Evolutionary conservation across 2,888 invertebrate genomes (phyloP), one percentile per base, ranked within the genome.

Genomic region (Nemotelus nigrinus): DNA sequence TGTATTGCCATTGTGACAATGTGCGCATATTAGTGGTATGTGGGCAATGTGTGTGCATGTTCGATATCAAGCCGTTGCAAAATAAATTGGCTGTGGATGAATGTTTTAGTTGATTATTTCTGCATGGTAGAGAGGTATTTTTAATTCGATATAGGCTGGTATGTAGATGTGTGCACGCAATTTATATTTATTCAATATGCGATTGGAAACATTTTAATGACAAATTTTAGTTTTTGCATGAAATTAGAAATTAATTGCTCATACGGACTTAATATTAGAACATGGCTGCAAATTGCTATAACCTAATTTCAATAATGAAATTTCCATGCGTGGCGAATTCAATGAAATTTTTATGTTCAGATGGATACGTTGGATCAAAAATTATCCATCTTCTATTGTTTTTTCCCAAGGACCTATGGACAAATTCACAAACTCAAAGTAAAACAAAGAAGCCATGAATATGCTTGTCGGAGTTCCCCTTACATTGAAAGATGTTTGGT

Each of bases 1-100:
- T 72, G 60, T 60, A 57, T 8, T 44, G 68, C 45, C 65, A 57
- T 53, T 48, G 71, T 41, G 43, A 53, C 48, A 71, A 53, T 68
- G n/a, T 53, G 53, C 50, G 39, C n/a, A 25, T 47, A 25, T 25
- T 6, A 10, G 43, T 7, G 39, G 10, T n/a, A 65, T 47, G 44
- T 10, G 41, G 47, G 47, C 47, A 45, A 65, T 65, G 60, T 60
- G 7, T 60, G 60, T 39, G 43, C 25, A 41, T 25, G 25, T 25
- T 25, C 25, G 25, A 5, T 60, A 60, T 39, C 25, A 60, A 60
- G 43, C 41, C 70, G 55, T 70, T 55, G 55, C 70, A 43, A 43
- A 70, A 43, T 55, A 8, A 1, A 45, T 72, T 72, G 39, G 72
- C 60, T 10, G 45, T 41, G 44, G 45, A 25, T 47, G 60, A 63